Evolutionary conservation across 1,140 invertebrate species (phyloP).

Genomic region (Plectrocnemia conspersa): DNA sequence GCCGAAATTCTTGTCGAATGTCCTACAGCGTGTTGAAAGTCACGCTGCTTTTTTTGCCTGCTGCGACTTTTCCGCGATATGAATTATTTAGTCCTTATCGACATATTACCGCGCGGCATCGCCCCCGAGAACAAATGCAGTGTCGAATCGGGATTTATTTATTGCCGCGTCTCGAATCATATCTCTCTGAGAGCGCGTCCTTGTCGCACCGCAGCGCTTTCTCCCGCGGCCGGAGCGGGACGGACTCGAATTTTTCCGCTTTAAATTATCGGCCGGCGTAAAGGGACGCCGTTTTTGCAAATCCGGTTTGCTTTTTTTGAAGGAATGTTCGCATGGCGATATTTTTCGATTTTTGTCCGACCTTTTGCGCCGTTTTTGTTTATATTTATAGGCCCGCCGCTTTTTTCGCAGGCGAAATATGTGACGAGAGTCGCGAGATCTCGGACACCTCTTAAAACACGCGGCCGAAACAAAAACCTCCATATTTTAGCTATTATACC

Average conservation of each 20-base stretch:
- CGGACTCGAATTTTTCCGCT: conserved; percentile 11
- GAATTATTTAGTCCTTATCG: conserved; percentile 32
- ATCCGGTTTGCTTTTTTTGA: conserved; percentile 33
- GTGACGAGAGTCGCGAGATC: conserved; percentile 34
- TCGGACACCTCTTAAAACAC: conserved; percentile 32
- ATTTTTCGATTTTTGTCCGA: conserved; percentile 32
- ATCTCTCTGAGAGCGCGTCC: conserved; percentile 24
- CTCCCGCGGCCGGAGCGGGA: not conserved
- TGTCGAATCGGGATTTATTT: conserved; percentile 1
- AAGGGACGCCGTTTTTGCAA: conserved; percentile 27
- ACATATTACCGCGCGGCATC: conserved; percentile 22
- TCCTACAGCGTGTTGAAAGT: no score
- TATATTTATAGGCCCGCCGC: conserved; percentile 32
- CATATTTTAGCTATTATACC: no score
- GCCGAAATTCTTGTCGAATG: no score
- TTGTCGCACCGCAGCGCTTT: not conserved
- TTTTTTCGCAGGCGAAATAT: conserved; percentile 34
- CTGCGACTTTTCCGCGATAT: conserved; percentile 31
- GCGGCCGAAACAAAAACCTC: conserved; percentile 2
- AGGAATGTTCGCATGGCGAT: conserved; percentile 32
- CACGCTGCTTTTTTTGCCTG: no score
- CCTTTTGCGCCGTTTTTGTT: conserved; percentile 31
- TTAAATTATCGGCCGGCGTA: conserved; percentile 17
- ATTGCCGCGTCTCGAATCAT: conserved; percentile 24
- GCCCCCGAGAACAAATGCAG: conserved; percentile 21